Evolutionary conservation across 2,113 vertebrate genomes (phyloP), one percentile per base, ranked within the genome.

Genomic region (Myotis yumanensis): DNA sequence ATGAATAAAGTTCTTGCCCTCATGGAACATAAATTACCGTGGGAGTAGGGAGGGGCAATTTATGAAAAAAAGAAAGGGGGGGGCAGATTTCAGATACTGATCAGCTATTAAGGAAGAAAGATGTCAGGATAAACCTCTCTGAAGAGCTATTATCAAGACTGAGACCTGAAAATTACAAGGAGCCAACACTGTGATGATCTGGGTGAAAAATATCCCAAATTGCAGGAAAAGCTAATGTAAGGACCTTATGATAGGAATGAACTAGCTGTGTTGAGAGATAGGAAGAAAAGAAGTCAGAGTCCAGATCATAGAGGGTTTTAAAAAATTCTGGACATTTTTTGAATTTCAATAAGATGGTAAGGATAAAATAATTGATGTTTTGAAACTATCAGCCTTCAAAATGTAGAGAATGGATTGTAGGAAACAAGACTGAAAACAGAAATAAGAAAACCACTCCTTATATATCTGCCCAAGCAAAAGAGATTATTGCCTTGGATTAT

Each of bases 51-150:
- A 76, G 37, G 16, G 12, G 7, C 20, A 87, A 86, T 46, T 84
- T 72, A 91, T 17, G 43, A 88, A 80, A 80, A 10, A 22, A 82
- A 18, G 7, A 46, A 80, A 37, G 51, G 5, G 20, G 59, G 37
- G 4, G 11, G 6, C 3, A 83, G 23, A 76, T 64, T 90, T 92
- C 82, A 88, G 79, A 85, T 40, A 35, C 2, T 59, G 35, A 77
- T 75, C 35, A 75, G 28, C 62, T 93, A 59, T 68, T 90, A 92
- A 84, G 48, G 51, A 89, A 92, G n/a, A n/a, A 89, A 59, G 40
- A 51, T 66, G 28, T 52, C 37, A 81, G 22, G 18, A 68, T 68
- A 86, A 77, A 35, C 17, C 8, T 96, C 82, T 79, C 68, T 93
- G 22, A 91, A 28, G 30, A 87, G 30, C 5, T 89, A 2, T 86